These are phyloP conservation scores for Pimephales promelas DNA, from an alignment of 2,113 vertebrate species.

Conservation along the genomic window DNA sequence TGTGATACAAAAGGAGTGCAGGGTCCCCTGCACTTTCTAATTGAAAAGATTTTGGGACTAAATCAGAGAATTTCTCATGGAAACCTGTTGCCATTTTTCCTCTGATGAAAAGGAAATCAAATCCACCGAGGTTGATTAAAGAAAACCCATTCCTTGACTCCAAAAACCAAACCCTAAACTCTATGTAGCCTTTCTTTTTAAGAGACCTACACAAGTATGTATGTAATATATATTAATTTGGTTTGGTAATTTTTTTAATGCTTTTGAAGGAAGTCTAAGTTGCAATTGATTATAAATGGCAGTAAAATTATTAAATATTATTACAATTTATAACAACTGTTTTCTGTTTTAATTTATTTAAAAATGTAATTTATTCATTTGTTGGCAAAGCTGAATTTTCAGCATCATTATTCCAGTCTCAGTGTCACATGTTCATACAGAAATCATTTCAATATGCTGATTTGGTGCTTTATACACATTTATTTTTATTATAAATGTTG, in stretches of 20 bases:
- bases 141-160: constrained; percentile 36
- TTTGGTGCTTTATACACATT: too few species aligned
- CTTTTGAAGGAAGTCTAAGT: not conserved
- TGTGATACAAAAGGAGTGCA: constrained; percentile 52
- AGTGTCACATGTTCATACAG: not conserved
- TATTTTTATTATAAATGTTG: too few species aligned
- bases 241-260: too few species aligned
- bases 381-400: not conserved
- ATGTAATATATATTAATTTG: too few species aligned
- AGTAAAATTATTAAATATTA: not conserved
- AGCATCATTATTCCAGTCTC: not conserved
- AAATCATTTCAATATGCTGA: not conserved
- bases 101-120: constrained; percentile 42
- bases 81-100: constrained; percentile 32
- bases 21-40: constrained; percentile 20
- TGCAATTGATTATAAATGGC: not conserved
- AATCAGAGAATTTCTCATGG: constrained; percentile 31
- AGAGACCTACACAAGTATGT: not conserved
- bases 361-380: not conserved
- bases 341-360: not conserved
- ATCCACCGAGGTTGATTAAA: constrained; percentile 37
- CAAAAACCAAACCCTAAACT: constrained; percentile 35
- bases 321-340: not conserved
- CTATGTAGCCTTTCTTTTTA: not conserved
- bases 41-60: constrained; percentile 32